These are phyloP conservation scores for Spongilla lacustris DNA, from an alignment of 37 sponge, comb jelly and placozoan species.

Conservation along the genomic window DNA sequence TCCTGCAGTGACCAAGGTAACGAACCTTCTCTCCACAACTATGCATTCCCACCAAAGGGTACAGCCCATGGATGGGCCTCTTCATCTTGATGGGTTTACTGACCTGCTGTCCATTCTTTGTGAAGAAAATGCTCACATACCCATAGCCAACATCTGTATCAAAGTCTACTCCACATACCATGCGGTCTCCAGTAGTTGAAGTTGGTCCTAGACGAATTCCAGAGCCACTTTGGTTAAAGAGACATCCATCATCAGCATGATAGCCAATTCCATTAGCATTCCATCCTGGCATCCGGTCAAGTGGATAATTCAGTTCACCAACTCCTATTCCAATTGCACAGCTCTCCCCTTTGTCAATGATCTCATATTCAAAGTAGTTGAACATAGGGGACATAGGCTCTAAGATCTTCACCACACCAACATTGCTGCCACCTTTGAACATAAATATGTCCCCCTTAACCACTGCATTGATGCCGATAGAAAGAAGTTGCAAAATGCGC, in stretches of 20 bases:
- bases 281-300: constrained; percentile 81
- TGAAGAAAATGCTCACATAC: constrained; percentile 80
- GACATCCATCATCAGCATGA: constrained; percentile 77
- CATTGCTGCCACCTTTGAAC: constrained; percentile 45
- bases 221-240: constrained; percentile 69
- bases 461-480: constrained; percentile 38
- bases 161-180: constrained; percentile 81
- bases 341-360: constrained; percentile 51
- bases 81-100: constrained; percentile 61
- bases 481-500: neutral
- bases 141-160: constrained; percentile 46
- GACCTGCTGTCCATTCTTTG: constrained; percentile 78
- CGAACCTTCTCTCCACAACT: constrained; percentile 73
- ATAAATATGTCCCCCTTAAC: constrained; percentile 58
- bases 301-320: constrained; percentile 48
- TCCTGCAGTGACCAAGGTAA: constrained; percentile 71
- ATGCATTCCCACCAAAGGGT: constrained; percentile 82
- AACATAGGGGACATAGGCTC: constrained; percentile 75
- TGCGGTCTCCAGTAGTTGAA: constrained; percentile 73
- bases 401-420: constrained; percentile 75
- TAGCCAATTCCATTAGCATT: constrained; percentile 77
- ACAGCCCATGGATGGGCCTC: constrained; percentile 71
- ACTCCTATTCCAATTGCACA: constrained; percentile 75
- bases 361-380: constrained; percentile 81
- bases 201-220: constrained; percentile 72